Evolutionary conservation across 2,797 vertebrate species (phyloP).

Genomic region (Arremon brunneinucha): DNA sequence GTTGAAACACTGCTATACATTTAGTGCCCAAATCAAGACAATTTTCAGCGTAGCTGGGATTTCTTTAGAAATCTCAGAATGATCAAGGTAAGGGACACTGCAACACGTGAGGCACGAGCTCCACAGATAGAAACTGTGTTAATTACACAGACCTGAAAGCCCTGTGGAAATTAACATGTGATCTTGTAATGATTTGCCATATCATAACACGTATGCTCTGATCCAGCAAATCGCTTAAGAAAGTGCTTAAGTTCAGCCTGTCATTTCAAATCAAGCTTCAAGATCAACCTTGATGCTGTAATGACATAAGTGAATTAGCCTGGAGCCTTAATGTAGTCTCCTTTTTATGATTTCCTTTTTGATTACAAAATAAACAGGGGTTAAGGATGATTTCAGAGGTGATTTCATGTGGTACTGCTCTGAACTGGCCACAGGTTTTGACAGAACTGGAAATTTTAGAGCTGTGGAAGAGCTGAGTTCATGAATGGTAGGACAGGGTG

Average conservation of each 20-base stretch:
- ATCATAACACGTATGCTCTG: not conserved
- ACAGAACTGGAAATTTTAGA: not conserved
- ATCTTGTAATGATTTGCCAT: not conserved
- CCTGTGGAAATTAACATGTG: not conserved
- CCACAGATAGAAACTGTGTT: not conserved
- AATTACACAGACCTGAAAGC: not conserved
- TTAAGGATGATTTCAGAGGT: not conserved
- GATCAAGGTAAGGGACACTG: not conserved
- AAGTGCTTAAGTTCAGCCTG: not conserved
- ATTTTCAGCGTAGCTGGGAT: not conserved
- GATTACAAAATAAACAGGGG: not conserved
- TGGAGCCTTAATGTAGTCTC: not conserved
- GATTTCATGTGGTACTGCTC: fast-evolving
- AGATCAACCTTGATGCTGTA: not conserved
- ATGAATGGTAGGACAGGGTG: too few relatives aligned
- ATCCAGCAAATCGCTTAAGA: not conserved
- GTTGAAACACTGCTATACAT: not conserved
- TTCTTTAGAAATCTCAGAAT: not conserved
- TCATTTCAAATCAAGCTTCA: not conserved
- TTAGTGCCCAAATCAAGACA: not conserved
- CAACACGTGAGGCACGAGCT: fast-evolving
- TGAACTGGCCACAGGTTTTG: not conserved
- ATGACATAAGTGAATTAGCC: not conserved
- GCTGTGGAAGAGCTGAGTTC: not conserved
- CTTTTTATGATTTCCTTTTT: not conserved